These are phyloP conservation scores for Lasioglossum vierecki DNA, from an alignment of 2,888 invertebrate genomes.

Conservation along the genomic window DNA sequence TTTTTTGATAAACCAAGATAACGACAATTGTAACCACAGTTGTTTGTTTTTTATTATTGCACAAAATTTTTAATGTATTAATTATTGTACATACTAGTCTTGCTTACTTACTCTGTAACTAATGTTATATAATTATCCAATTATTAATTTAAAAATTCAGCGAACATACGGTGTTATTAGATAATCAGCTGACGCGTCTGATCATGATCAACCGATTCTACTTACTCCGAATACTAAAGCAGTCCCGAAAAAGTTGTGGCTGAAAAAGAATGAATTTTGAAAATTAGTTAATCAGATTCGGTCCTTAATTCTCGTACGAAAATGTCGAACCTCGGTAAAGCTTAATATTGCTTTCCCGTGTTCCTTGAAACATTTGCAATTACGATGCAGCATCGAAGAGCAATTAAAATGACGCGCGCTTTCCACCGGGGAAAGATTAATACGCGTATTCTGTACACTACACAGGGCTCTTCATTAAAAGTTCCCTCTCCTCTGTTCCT, in stretches of 20 bases:
- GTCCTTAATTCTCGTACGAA: background rate
- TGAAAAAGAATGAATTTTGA: background rate
- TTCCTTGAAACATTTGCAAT: conserved; percentile 23
- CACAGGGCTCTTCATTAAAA: conserved; percentile 47
- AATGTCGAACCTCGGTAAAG: conserved; percentile 4
- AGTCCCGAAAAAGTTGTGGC: too few species aligned
- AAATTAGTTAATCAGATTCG: background rate
- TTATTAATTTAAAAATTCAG: too few species aligned
- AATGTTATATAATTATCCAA: too few species aligned
- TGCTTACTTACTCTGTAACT: too few species aligned
- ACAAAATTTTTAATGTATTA: too few species aligned
- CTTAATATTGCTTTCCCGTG: background rate
- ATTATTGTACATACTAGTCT: too few species aligned
- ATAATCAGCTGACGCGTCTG: too few species aligned
- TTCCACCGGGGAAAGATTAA: conserved; percentile 46
- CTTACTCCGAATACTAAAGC: too few species aligned
- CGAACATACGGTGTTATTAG: too few species aligned
- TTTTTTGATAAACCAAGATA: background rate
- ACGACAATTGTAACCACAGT: background rate
- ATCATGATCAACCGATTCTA: too few species aligned
- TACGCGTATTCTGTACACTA: conserved; percentile 39
- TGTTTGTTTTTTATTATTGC: too few species aligned
- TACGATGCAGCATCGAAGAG: conserved; percentile 16
- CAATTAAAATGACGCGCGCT: conserved; percentile 47
- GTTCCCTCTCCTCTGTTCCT: conserved; percentile 1